phyloP scores from a whole-genome alignment of 1,140 invertebrate genomes.

The Heterodera schachtii region DNA sequence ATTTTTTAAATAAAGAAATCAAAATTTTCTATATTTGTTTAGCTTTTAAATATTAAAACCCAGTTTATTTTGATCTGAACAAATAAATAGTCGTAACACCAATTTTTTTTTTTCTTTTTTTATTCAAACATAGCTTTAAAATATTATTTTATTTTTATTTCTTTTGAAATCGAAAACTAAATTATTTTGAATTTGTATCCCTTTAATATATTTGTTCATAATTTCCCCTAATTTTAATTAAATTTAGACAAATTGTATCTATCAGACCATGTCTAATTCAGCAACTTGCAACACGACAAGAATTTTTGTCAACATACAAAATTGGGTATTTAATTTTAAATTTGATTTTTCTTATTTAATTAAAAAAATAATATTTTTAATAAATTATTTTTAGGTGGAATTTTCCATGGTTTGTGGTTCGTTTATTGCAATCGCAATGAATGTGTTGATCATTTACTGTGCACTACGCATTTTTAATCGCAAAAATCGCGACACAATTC shows the following conservation, averaged over 20 bases:
- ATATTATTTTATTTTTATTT: too few species aligned
- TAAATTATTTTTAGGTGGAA: background rate
- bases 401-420: background rate
- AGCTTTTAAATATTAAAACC: too few species aligned
- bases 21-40: too few species aligned
- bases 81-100: too few species aligned
- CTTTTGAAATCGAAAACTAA: too few species aligned
- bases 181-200: too few species aligned
- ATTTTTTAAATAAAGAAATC: too few species aligned
- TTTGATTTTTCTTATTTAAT: background rate
- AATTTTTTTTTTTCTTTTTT: too few species aligned
- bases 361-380: background rate
- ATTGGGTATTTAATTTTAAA: background rate
- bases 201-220: too few species aligned
- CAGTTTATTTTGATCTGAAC: too few species aligned
- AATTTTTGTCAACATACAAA: background rate
- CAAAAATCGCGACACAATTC: constrained; percentile 26
- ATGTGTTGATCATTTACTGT: background rate
- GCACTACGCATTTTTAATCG: background rate
- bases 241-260: background rate
- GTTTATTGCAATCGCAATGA: background rate
- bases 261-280: background rate
- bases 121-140: too few species aligned
- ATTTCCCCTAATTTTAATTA: too few species aligned
- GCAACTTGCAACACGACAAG: background rate